Conservation (phyloP, 2,113 vertebrate species). For the Orthochromis indermauri region DNA sequence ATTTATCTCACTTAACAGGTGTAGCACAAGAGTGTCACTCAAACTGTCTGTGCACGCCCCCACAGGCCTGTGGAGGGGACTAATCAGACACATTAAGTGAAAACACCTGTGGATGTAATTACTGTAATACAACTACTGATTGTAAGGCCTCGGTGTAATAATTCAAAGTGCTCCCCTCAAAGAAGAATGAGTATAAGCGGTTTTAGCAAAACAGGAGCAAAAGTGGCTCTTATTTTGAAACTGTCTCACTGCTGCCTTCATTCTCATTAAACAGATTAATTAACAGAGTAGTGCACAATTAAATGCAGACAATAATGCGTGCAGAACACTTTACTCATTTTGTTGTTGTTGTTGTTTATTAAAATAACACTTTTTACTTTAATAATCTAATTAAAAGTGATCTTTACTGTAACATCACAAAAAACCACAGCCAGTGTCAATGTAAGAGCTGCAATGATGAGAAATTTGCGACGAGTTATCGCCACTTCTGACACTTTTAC, state of each 20-base stretch:
- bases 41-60: not conserved
- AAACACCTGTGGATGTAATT: not conserved
- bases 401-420: not conserved
- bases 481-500: not conserved
- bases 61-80: not conserved
- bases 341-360: not conserved
- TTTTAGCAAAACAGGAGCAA: not conserved
- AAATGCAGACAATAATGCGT: not conserved
- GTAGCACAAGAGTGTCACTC: not conserved
- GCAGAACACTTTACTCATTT: not conserved
- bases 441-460: not conserved
- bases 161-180: not conserved
- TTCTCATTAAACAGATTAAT: not conserved
- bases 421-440: not conserved
- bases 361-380: not conserved
- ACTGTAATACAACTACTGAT: not conserved
- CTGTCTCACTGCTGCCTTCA: not conserved
- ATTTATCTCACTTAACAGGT: not conserved
- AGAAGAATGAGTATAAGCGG: not conserved
- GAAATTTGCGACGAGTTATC: not conserved
- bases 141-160: not conserved
- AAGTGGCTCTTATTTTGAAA: not conserved
- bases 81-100: not conserved
- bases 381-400: not conserved
- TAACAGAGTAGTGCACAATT: not conserved